Conservation (phyloP, 92 coral and sea anemone species). For the Meandrina meandrites region DNA sequence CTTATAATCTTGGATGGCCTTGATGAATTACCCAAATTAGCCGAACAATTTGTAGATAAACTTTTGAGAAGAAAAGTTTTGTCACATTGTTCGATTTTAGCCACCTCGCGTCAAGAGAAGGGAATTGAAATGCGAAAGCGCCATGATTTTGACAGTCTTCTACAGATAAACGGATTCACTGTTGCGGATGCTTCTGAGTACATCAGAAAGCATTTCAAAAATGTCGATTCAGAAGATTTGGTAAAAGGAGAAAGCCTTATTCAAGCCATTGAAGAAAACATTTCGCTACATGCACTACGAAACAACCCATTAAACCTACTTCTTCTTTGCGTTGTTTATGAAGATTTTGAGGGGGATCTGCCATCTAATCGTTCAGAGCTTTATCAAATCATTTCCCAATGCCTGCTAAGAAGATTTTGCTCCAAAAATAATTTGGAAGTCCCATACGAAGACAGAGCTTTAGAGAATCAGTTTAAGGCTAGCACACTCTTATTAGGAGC, state of each 20-base stretch:
- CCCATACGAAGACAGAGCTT: background rate
- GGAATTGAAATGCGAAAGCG: no score
- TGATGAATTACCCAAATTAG: no score
- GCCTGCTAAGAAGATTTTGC: background rate
- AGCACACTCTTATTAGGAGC: background rate
- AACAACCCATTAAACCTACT: slow-evolving; percentile 22
- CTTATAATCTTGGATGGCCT: no score
- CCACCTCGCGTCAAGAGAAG: no score
- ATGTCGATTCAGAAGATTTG: background rate
- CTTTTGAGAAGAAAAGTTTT: no score
- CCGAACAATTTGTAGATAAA: no score
- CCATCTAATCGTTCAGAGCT: slow-evolving; percentile 1
- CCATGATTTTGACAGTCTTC: no score
- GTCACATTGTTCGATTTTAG: no score
- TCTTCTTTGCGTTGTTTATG: slow-evolving; percentile 27
- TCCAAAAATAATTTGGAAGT: background rate
- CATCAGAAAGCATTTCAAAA: no score
- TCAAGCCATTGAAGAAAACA: background rate
- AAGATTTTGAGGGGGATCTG: slow-evolving; percentile 9
- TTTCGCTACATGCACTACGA: background rate
- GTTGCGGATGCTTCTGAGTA: no score
- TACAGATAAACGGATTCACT: no score
- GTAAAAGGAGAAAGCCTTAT: background rate
- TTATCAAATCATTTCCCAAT: background rate
- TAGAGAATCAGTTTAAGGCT: background rate